Percentiles rank a stretch among this genome's conserved stretches.
Conservation (phyloP, 2,113 vertebrate genomes). For the Pelobates fuscus region DNA sequence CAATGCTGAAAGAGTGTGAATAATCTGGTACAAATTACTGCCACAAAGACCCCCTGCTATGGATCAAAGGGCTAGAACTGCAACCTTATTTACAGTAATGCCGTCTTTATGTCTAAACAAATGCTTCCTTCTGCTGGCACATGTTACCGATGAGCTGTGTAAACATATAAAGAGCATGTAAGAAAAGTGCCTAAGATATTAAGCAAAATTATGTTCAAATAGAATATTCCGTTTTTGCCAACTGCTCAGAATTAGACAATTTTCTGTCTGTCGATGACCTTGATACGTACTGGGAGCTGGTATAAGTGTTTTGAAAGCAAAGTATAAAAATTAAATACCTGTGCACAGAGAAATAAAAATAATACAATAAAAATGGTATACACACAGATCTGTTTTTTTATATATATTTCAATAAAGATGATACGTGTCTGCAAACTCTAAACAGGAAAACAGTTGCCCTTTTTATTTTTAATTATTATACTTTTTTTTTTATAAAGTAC, state of each 20-base stretch:
- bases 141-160: not conserved
- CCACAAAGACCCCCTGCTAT: not conserved
- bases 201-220: conserved; percentile 2
- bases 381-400: no score
- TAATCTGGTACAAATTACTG: not conserved
- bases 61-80: not conserved
- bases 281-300: not conserved
- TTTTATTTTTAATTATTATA: no score
- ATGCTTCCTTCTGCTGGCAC: not conserved
- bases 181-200: not conserved
- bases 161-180: not conserved
- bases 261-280: not conserved
- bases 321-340: not conserved
- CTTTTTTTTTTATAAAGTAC: no score
- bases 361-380: no score
- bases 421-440: no score
- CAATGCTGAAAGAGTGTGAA: not conserved
- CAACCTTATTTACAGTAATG: conserved; percentile 20
- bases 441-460: no score
- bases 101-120: conserved; percentile 7
- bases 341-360: not conserved
- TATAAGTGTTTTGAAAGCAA: not conserved
- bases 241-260: not conserved
- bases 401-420: no score
- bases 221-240: not conserved